phyloP scores from a whole-genome alignment of 2,888 invertebrate genomes.

The Drosophila nigritarsus region DNA sequence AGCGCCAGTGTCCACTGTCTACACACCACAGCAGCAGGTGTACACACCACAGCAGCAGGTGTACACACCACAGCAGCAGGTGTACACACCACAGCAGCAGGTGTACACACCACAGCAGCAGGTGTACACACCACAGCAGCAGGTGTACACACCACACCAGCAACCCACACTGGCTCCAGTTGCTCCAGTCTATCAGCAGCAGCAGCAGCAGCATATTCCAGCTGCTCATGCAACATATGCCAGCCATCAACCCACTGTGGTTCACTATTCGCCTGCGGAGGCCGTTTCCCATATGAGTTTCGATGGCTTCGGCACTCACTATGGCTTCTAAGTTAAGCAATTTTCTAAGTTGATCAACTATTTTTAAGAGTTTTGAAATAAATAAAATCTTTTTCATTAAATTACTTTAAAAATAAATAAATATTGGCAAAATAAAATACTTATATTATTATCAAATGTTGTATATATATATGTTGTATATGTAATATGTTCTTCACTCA shows the following conservation, averaged over 20 bases:
- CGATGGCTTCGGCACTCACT: constrained; percentile 88
- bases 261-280: constrained; percentile 86
- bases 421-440: not conserved
- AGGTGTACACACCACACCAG: constrained; percentile 42
- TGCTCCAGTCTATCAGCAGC: constrained; percentile 46
- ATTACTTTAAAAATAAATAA: too few species aligned
- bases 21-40: constrained; percentile 52
- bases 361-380: constrained; percentile 17
- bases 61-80: constrained; percentile 53
- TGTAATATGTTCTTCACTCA: constrained; percentile 11
- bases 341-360: constrained; percentile 1
- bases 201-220: constrained; percentile 42
- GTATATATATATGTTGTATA: constrained; percentile 19
- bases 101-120: constrained; percentile 42
- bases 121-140: constrained; percentile 54
- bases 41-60: constrained; percentile 42
- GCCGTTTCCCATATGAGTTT: constrained; percentile 89
- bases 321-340: constrained; percentile 86
- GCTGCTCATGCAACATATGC: constrained; percentile 76
- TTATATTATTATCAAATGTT: constrained; percentile 8
- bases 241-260: constrained; percentile 75
- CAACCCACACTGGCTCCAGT: constrained; percentile 55
- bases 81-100: constrained; percentile 38
- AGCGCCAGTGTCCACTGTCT: constrained; percentile 71
- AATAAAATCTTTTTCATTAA: constrained; percentile 17